Conservation (phyloP, 23 tunicate genomes). For the Diplosoma virens region DNA sequence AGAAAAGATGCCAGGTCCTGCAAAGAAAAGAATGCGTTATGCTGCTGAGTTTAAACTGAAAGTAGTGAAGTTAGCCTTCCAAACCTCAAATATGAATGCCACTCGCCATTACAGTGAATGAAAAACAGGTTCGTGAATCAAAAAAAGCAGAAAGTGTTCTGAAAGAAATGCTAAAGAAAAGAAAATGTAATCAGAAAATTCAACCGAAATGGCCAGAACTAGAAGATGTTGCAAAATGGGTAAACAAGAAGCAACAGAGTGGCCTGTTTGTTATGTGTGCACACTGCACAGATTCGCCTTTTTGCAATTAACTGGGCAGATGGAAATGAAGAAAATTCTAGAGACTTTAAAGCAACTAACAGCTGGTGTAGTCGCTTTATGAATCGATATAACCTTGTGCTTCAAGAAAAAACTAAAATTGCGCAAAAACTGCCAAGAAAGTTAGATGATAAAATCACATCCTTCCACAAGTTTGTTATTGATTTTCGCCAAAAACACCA, state of each 20-base stretch:
- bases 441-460: constrained; percentile 7
- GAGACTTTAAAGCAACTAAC: constrained; percentile 12
- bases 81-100: constrained; percentile 12
- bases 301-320: constrained; percentile 3
- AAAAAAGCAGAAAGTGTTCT: constrained; percentile 5
- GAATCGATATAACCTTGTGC: constrained; percentile 10
- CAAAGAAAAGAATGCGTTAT: constrained; percentile 11
- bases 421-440: constrained; percentile 1
- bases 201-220: constrained; percentile 7
- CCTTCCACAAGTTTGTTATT: constrained; percentile 4
- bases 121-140: constrained; percentile 9
- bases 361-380: constrained; percentile 10
- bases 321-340: constrained; percentile 14
- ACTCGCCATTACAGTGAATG: constrained; percentile 8
- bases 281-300: constrained; percentile 23
- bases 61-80: background rate
- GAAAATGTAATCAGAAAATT: constrained; percentile 7
- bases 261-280: constrained; percentile 14
- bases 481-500: constrained; percentile 4
- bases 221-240: constrained; percentile 10
- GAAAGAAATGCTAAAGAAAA: constrained; percentile 7
- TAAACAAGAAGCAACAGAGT: constrained; percentile 7
- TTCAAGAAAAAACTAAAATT: constrained; percentile 6
- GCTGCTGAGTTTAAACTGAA: background rate
- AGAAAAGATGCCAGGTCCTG: constrained; percentile 7